Evolutionary conservation across 2,888 invertebrate genomes (phyloP).

Genomic region (Catonia carolina): DNA sequence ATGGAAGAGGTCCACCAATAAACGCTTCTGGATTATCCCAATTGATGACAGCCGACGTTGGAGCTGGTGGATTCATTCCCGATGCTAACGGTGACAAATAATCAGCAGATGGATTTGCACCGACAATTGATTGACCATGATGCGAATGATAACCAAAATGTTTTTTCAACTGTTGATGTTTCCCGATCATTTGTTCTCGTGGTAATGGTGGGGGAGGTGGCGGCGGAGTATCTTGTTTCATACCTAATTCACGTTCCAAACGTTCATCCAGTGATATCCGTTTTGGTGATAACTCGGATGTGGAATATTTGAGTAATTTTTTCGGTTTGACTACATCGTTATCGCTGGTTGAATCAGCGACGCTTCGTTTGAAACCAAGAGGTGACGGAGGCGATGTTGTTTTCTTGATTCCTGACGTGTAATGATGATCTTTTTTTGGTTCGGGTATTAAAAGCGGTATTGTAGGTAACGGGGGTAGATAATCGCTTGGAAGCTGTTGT

Average conservation of each 20-base stretch:
- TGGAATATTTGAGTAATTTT: conserved; percentile 34
- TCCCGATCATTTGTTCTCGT: conserved; percentile 15
- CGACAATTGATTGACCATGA: not conserved
- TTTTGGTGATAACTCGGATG: conserved; percentile 46
- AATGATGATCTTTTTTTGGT: not conserved
- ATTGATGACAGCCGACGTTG: not conserved
- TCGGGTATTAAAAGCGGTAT: not conserved
- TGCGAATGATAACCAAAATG: not conserved
- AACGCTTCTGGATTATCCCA: conserved; percentile 11
- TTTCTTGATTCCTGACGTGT: not conserved
- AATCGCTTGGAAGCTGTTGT: not conserved
- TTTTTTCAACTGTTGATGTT: not conserved
- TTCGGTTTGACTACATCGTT: conserved; percentile 42
- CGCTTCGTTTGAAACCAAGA: conserved; percentile 37
- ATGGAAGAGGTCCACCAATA: not conserved
- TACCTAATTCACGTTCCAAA: conserved; percentile 53
- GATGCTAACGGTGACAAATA: not conserved
- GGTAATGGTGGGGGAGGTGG: conserved; percentile 24
- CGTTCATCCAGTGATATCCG: conserved; percentile 54
- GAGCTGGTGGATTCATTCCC: not conserved
- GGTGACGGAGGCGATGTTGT: conserved; percentile 24
- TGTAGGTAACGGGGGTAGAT: no score
- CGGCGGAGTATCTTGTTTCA: conserved; percentile 41
- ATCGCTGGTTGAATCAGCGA: conserved; percentile 51
- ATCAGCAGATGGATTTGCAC: not conserved